phyloP scores from a whole-genome alignment of 2,888 invertebrate species.

The Loripinus fragilis region DNA sequence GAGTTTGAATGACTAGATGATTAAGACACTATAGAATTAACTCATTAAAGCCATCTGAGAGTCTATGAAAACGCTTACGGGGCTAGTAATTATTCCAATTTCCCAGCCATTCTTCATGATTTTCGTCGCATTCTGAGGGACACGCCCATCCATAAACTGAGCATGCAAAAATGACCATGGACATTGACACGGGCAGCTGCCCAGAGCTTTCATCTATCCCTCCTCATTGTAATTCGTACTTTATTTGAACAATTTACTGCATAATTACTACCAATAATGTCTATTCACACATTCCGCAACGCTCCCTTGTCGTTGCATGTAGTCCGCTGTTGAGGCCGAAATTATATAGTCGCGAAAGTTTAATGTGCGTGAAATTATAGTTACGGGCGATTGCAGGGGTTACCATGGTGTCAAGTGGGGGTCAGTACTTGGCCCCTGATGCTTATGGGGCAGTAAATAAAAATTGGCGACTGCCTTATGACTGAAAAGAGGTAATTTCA shows the following conservation, averaged over 20 bases:
- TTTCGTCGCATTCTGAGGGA: neutral
- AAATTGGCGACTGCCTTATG: constrained; percentile 9
- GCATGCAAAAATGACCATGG: constrained; percentile 5
- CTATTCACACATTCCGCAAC: neutral
- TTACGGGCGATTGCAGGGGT: constrained; percentile 5
- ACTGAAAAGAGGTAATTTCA: constrained; percentile 15
- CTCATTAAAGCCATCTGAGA: neutral
- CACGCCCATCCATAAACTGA: constrained; percentile 8
- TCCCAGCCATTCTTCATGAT: neutral
- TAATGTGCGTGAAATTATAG: constrained; percentile 20
- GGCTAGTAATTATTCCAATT: constrained; percentile 10
- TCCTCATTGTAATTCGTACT: neutral
- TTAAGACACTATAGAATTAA: neutral
- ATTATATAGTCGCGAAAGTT: constrained; percentile 11
- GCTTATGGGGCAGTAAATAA: constrained; percentile 10
- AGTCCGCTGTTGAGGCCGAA: neutral
- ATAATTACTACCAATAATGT: constrained; percentile 6
- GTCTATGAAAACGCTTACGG: neutral
- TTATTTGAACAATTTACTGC: constrained; percentile 20
- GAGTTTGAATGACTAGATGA: too few species aligned
- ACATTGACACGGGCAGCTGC: constrained; percentile 5
- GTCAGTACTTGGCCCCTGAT: constrained; percentile 18
- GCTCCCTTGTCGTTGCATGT: constrained; percentile 13
- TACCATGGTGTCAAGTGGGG: constrained; percentile 12
- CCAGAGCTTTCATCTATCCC: constrained; percentile 16